phyloP scores from a whole-genome alignment of 1,140 invertebrate species.

The Zaprionus africanus region DNA sequence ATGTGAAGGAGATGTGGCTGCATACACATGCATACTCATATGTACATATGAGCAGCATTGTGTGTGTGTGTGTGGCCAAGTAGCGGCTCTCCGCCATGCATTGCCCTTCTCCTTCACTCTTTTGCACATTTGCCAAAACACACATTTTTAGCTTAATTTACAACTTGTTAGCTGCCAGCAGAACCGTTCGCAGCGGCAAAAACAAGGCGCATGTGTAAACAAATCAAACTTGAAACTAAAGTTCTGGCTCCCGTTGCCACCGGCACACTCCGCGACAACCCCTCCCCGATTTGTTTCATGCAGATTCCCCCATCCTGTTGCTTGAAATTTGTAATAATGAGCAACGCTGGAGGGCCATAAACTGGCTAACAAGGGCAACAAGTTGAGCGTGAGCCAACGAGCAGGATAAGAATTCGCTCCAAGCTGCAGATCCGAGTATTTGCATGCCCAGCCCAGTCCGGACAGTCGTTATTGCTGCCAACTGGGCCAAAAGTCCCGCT shows the following conservation, averaged over 20 bases:
- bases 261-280: background rate
- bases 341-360: constrained; percentile 58
- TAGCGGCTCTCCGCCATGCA: constrained; percentile 15
- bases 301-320: constrained; percentile 36
- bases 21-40: background rate
- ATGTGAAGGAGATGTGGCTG: background rate
- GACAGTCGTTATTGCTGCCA: background rate
- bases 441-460: background rate
- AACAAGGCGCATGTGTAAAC: constrained; percentile 73
- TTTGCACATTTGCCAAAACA: constrained; percentile 71
- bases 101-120: constrained; percentile 32
- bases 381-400: constrained; percentile 48
- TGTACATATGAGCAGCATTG: background rate
- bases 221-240: constrained; percentile 79
- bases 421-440: constrained; percentile 45
- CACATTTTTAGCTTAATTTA: constrained; percentile 79
- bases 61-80: constrained; percentile 35
- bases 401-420: constrained; percentile 39
- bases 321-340: constrained; percentile 74
- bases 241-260: constrained; percentile 11
- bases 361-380: constrained; percentile 58
- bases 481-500: background rate
- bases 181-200: constrained; percentile 55
- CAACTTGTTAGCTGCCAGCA: constrained; percentile 79
- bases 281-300: background rate